Conservation (phyloP, 2,113 vertebrate species). For the Rhinopomastus cyanomelas region DNA sequence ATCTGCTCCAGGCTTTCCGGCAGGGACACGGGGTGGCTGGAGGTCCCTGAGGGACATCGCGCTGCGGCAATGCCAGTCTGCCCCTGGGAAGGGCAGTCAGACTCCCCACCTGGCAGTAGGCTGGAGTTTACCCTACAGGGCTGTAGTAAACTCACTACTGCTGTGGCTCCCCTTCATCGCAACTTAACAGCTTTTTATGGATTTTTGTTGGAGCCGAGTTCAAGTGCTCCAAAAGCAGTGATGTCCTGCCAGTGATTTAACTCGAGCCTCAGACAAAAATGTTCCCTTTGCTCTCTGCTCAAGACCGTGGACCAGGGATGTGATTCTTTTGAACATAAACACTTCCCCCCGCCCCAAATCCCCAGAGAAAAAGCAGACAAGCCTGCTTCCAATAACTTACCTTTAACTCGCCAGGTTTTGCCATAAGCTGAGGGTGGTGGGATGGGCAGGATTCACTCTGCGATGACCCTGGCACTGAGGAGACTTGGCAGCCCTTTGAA, state of each 20-base stretch:
- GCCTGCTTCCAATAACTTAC: neutral
- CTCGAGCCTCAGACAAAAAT: constrained; percentile 43
- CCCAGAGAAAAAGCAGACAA: neutral
- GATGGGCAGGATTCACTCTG: neutral
- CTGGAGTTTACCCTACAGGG: neutral
- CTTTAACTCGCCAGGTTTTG: fast-evolving
- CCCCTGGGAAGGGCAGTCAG: neutral
- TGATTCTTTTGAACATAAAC: constrained; percentile 32
- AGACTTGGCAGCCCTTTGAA: neutral
- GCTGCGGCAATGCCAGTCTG: neutral
- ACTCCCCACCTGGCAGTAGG: neutral
- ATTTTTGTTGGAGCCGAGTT: constrained; percentile 66
- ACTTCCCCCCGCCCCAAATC: neutral
- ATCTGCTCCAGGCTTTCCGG: neutral
- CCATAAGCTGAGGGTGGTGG: neutral
- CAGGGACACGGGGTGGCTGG: neutral
- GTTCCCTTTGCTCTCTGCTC: constrained; percentile 49
- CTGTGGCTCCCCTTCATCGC: constrained; percentile 10
- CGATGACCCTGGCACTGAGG: neutral
- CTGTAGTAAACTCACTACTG: neutral
- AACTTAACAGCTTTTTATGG: constrained; percentile 65
- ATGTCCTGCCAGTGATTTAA: constrained; percentile 66
- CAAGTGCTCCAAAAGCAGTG: constrained; percentile 49
- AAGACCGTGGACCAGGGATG: neutral
- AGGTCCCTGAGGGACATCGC: neutral